Base-by-base conservation (phyloP, 1,140 invertebrate genomes). In the Microplitis mediator region DNA sequence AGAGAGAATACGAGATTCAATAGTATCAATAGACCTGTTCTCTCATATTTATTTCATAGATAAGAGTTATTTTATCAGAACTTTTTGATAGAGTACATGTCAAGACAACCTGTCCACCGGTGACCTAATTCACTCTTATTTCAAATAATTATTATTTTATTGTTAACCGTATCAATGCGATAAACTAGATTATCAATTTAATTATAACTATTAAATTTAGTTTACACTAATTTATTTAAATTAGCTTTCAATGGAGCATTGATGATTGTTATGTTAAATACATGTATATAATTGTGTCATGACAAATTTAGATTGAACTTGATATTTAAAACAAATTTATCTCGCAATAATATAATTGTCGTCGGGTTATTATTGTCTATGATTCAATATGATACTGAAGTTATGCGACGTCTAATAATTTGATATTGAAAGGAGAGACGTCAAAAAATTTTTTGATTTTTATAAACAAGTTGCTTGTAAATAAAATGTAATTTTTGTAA, bases 51-150 rank as follows among this genome's bases (percentile, higher is more conserved):
- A 58, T 31, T 58, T 58, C 8, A 23, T 8, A 9, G 16, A 58
- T 58, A 58, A 58, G 14, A 31, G 3, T 16, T 9, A 6, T 31
- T 58, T 58, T 58, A 58, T 31, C 56, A 23, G 5, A 58, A 23
- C 23, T 9, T 58, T 23, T 23, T 16, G 31, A 4, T 36, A 70
- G 16, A 32, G 77, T 76, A 79, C 77, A 77, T 82, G 80, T 82
- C 80, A 81, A 76, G 74, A 75, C 76, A 72, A 75, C 74, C 78
- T 78, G 81, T 80, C 75, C 74, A 60, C 69, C 71, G 76, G 66
- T 82, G 81, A 82, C 81, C 81, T 70, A 82, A 81, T 82, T 82
- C 65, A 65, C 60, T 63, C 56, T 35, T 65, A 45, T 63, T 68
- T 66, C 39, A 32, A n/a, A 13, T 36, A 31, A 73, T 54, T 63